phyloP scores from a whole-genome alignment of 2,888 invertebrate genomes.

The Pachymerium ferrugineum region DNA sequence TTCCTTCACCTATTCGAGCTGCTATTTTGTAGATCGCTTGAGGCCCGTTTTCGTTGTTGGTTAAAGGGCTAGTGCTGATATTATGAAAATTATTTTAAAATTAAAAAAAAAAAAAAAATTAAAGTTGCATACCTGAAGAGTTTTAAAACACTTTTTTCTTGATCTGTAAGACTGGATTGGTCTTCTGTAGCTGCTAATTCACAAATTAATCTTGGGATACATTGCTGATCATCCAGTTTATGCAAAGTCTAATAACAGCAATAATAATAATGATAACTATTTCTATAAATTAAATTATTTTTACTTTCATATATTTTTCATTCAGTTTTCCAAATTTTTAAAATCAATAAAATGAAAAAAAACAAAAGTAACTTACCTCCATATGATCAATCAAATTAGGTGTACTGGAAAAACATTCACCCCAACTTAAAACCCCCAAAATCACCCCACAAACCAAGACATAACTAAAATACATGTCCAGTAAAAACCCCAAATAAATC shows the following conservation, averaged over 20 bases:
- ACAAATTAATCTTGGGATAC: conserved; percentile 35
- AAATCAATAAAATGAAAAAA: neutral
- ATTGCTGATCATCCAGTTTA: conserved; percentile 35
- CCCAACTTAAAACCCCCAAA: neutral
- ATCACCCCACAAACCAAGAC: too few species aligned
- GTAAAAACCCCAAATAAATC: too few species aligned
- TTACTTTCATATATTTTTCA: too few species aligned
- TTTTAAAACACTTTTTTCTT: conserved; percentile 35
- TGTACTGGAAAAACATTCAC: neutral
- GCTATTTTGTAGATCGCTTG: conserved; percentile 10
- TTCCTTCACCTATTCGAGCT: neutral
- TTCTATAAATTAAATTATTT: neutral
- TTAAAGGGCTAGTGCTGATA: neutral
- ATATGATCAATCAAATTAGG: neutral
- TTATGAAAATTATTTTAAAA: neutral
- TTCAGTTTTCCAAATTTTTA: too few species aligned
- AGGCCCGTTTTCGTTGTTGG: neutral
- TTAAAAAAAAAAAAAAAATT: neutral
- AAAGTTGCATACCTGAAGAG: conserved; percentile 34
- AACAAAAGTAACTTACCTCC: neutral
- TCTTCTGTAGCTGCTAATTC: conserved; percentile 34
- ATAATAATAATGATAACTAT: neutral
- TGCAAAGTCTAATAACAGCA: conserved; percentile 32
- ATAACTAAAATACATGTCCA: too few species aligned
- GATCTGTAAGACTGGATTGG: neutral